Evolutionary conservation across 2,797 vertebrate species (phyloP).

Genomic region (Pteropus rufus): DNA sequence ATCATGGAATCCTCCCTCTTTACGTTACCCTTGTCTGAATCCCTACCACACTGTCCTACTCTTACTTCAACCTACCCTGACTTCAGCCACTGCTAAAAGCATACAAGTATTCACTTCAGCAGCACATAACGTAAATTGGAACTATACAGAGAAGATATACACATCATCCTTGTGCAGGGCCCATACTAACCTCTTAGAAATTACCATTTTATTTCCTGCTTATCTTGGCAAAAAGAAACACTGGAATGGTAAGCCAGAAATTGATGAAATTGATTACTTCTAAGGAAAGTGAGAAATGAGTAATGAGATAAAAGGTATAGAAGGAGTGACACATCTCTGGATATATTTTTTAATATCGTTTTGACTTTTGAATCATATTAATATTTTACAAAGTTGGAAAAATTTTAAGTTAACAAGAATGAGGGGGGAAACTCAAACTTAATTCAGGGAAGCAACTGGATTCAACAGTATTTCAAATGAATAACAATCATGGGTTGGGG

Average conservation of each 20-base stretch:
- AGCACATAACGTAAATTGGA: neutral
- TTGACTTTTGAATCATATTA: neutral
- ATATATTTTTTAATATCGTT: neutral
- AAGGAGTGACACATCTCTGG: neutral
- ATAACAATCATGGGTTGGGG: neutral
- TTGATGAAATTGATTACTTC: neutral
- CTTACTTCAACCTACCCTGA: neutral
- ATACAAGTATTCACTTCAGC: neutral
- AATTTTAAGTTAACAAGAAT: neutral
- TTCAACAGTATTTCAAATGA: neutral
- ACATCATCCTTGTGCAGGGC: neutral
- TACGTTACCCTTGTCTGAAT: neutral
- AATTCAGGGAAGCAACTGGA: neutral
- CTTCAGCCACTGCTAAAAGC: neutral
- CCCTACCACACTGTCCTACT: neutral
- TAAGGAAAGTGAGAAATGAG: neutral
- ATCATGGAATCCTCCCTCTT: neutral
- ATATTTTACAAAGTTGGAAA: neutral
- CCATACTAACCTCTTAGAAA: neutral
- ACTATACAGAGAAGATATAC: neutral
- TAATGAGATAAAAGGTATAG: neutral
- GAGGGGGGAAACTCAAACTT: neutral
- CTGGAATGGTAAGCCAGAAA: neutral
- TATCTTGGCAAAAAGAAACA: slow-evolving; percentile 7
- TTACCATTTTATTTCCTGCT: neutral